A percentile compares a stretch with the other conserved stretches of the same genome.
These are phyloP conservation scores for Aramus guarauna DNA, from an alignment of 2,113 vertebrate genomes.

Conservation along the genomic window DNA sequence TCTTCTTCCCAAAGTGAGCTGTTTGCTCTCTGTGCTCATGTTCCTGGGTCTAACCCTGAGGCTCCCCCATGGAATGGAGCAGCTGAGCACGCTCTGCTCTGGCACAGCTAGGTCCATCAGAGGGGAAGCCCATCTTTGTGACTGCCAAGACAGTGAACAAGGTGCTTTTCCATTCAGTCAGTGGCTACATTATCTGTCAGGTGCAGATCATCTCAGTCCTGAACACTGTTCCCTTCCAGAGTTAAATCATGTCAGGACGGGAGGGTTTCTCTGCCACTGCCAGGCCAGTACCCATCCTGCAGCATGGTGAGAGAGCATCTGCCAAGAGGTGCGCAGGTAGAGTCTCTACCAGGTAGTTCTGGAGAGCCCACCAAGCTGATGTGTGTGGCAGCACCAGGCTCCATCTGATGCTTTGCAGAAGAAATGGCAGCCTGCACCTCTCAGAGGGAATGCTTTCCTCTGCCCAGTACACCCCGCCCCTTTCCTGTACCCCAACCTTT, in stretches of 20 bases:
- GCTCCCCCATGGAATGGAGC: accelerated
- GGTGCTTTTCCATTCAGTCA: background rate
- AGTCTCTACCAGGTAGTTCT: background rate
- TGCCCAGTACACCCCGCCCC: background rate
- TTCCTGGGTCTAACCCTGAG: background rate
- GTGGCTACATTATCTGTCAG: accelerated
- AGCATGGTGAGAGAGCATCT: background rate
- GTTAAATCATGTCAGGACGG: background rate
- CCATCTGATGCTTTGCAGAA: background rate
- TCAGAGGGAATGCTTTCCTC: background rate
- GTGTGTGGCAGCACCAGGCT: background rate
- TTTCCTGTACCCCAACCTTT: background rate
- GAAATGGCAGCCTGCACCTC: background rate
- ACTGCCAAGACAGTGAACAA: background rate
- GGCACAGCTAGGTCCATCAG: background rate
- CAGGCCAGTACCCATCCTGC: background rate
- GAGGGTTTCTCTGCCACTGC: background rate
- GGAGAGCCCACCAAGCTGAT: background rate
- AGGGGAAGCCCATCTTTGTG: background rate
- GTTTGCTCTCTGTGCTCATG: background rate
- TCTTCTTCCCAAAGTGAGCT: background rate
- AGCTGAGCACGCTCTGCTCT: accelerated
- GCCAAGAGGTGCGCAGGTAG: background rate
- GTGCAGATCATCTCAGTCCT: background rate
- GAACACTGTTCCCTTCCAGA: background rate